These are phyloP conservation scores for Sycophila texana DNA, from an alignment of 2,888 invertebrate species.

Conservation along the genomic window DNA sequence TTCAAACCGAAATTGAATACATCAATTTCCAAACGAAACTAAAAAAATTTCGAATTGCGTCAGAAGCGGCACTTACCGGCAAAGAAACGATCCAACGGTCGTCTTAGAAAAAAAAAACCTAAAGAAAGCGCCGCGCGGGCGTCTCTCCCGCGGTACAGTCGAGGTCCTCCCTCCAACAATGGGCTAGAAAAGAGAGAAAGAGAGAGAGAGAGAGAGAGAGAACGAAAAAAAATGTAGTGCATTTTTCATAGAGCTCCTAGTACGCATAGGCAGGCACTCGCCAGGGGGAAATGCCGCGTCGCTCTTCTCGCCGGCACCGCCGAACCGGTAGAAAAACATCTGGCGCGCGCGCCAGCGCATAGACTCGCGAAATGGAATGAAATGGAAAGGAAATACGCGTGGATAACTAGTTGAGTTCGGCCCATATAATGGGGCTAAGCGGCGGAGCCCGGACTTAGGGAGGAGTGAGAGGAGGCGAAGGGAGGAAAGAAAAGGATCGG, in stretches of 20 bases:
- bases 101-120: not conserved
- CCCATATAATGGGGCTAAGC: conserved; percentile 42
- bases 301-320: conserved; percentile 13
- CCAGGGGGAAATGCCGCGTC: conserved; percentile 13
- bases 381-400: conserved; percentile 70
- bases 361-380: conserved; percentile 57
- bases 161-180: not conserved
- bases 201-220: conserved; percentile 2
- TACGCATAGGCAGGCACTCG: not conserved
- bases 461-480: not conserved
- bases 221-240: conserved; percentile 21
- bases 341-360: conserved; percentile 61
- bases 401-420: conserved; percentile 65
- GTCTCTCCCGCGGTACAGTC: conserved; percentile 1
- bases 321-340: conserved; percentile 68
- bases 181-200: not conserved
- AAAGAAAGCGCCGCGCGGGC: conserved; percentile 25
- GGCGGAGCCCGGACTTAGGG: not conserved
- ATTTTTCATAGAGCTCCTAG: conserved; percentile 13
- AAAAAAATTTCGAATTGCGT: too few relatives aligned
- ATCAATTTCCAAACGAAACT: too few relatives aligned
- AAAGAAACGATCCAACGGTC: too few relatives aligned
- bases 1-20: too few relatives aligned
- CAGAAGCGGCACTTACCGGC: too few relatives aligned
- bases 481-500: not conserved